A percentile compares a stretch with the other conserved stretches of the same genome.
Conservation (phyloP, 2,888 invertebrate genomes). For the Drosophila rubida region DNA sequence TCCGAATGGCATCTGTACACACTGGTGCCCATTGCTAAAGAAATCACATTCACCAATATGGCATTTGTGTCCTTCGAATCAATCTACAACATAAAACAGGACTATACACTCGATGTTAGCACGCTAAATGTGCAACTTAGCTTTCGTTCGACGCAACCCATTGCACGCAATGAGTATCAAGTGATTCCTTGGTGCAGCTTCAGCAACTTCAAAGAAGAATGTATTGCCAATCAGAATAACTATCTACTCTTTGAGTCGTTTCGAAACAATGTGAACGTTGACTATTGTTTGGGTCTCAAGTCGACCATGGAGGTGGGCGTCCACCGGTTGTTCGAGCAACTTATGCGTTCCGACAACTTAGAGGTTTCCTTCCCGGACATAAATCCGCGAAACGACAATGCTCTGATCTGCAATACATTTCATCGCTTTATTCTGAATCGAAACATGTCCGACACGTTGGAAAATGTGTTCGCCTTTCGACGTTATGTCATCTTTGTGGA, state of each 20-base stretch:
- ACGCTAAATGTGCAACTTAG: slow-evolving; percentile 38
- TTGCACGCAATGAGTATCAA: slow-evolving; percentile 38
- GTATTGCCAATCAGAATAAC: slow-evolving; percentile 52
- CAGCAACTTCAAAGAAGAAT: slow-evolving; percentile 25
- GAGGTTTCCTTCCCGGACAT: slow-evolving; percentile 49
- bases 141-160: slow-evolving; percentile 53
- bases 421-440: slow-evolving; percentile 73
- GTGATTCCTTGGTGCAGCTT: slow-evolving; percentile 57
- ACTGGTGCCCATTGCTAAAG: slow-evolving; percentile 69
- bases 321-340: slow-evolving; percentile 40
- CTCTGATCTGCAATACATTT: slow-evolving; percentile 68
- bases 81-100: slow-evolving; percentile 64
- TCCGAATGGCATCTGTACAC: slow-evolving; percentile 78
- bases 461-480: slow-evolving; percentile 40
- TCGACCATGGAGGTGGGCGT: slow-evolving; percentile 51
- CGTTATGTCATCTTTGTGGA: slow-evolving; percentile 63
- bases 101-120: slow-evolving; percentile 26
- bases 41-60: slow-evolving; percentile 64
- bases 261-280: slow-evolving; percentile 6
- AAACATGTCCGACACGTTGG: slow-evolving; percentile 49
- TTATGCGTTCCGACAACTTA: slow-evolving; percentile 58
- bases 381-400: slow-evolving; percentile 36
- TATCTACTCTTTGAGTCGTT: slow-evolving; percentile 62
- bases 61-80: slow-evolving; percentile 73
- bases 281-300: slow-evolving; percentile 42